Evolutionary conservation across 2,113 vertebrate genomes (phyloP).

Genomic region (Myrmecophaga tridactyla): DNA sequence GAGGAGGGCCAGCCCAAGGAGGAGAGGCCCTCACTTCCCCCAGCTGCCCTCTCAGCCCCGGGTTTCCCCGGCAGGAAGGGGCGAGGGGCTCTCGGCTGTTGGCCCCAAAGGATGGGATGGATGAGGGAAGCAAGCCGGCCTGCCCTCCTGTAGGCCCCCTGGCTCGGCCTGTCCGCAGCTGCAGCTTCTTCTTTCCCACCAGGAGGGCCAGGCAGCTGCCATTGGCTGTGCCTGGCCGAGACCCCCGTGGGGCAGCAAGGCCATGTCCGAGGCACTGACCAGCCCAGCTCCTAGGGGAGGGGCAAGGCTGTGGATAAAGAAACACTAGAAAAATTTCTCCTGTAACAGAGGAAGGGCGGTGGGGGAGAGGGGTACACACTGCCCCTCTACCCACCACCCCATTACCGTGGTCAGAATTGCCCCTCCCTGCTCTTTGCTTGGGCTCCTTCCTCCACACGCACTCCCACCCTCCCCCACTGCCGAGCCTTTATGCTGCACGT

Average conservation of each 20-base stretch:
- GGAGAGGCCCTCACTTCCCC: neutral
- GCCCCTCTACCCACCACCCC: neutral
- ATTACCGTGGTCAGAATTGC: neutral
- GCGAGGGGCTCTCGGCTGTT: too few relatives aligned
- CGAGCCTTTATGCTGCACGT: too few relatives aligned
- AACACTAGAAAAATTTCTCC: neutral
- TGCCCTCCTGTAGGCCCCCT: too few relatives aligned
- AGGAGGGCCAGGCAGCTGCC: accelerated
- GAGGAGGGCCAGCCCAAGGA: neutral
- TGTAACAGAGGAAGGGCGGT: neutral
- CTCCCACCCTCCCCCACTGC: neutral
- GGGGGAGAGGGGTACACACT: neutral
- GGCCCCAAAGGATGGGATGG: too few relatives aligned
- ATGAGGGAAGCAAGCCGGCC: too few relatives aligned
- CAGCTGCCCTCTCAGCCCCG: too few relatives aligned
- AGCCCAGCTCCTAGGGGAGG: neutral
- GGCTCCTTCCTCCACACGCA: neutral
- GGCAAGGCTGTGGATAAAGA: neutral
- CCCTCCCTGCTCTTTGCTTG: neutral
- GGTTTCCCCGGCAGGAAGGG: too few relatives aligned
- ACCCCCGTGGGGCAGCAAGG: too few relatives aligned
- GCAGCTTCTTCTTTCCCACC: too few relatives aligned
- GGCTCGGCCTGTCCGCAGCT: too few relatives aligned
- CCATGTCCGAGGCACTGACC: neutral
- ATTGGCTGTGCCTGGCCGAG: too few relatives aligned